Evolutionary conservation across 2,113 vertebrate species (phyloP), one percentile per base, ranked within the genome.

Genomic region (Pteruthius melanotis): DNA sequence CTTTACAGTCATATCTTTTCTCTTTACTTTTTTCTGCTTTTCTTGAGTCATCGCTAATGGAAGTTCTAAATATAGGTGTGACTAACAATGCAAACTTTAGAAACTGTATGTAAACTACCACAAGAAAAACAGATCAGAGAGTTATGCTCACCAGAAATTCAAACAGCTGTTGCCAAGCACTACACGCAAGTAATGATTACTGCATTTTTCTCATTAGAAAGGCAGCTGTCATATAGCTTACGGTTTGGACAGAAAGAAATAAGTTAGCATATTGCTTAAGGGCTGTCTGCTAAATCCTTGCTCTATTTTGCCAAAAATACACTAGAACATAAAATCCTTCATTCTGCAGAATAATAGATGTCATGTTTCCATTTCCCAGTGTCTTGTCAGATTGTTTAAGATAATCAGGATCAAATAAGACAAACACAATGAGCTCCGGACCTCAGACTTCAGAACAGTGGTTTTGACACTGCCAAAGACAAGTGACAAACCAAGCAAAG

Each of bases 11-110:
- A 53, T 94, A 78, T 90, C 21, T 89, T 96, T 86, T 72, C n/a
- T 69, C 90, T 93, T 72, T 85, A 65, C 70, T 81, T 90, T 93
- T 90, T 95, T 63, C 77, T 92, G n/a, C 89, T 92, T 92, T 33
- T 89, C 78, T 92, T 95, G 96, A 97, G 65, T 95, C 95, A 95
- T 94, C 26, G 82, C 39, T 97, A 96, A 97, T 95, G 95, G 91
- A 97, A 95, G 81, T 90, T 95, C 97, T 97, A 98, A 98, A 98
- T 97, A 98, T 97, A 98, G 94, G 94, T 88, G 96, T 97, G 97
- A 98, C 97, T 98, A 98, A 98, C 95, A 95, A 96, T 92, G 95
- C 96, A 93, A 95, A 97, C 96, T 96, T 97, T 74, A 94, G 91
- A 94, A 97, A 97, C 95, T 70, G 79, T 96, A 95, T 93, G 93